Evolutionary conservation across 2,113 vertebrate species (phyloP), one percentile per base, ranked within the genome.

Genomic region (Lepidothrix coronata): DNA sequence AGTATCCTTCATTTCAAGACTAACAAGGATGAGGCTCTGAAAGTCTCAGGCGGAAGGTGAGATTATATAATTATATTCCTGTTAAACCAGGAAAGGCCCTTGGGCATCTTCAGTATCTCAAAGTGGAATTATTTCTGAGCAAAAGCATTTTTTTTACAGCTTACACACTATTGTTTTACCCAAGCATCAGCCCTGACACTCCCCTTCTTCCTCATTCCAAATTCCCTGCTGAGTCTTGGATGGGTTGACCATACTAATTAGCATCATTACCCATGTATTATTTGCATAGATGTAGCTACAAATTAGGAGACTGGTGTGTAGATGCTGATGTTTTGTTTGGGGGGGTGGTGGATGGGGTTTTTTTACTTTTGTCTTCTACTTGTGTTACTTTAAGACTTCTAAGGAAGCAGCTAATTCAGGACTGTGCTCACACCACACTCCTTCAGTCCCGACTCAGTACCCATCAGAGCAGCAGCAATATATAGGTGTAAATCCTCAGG

Each of bases 11-110:
- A 10, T 61, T 61, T 88, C 62, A 28, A 39, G 51, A 37, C 10
- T 11, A 37, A 35, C 4, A 20, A 0, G 0, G 24, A 3, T 5
- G 44, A 33, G 43, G 19, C 6, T 19, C 57, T 75, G 39, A 55
- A 48, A 20, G 30, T 37, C 41, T 76, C 14, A 6, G 51, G 57
- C 4, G 8, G 18, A 14, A 77, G 14, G 33, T 57, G 18, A 72
- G 24, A 11, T 39, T 33, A 1, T 49, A 43, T 22, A 9, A 33
- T 49, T 52, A 65, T 54, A 41, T 41, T 41, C 39, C 51, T 46
- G 33, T 63, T 91, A 74, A 68, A 70, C 11, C 62, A 65, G 41
- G n/a, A 67, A 68, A 65, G 25, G 54, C 31, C 14, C 7, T 68
- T 72, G 8, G 18, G 8, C 63, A 20, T 48, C 46, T 35, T 91